Conservation (phyloP, 2,888 invertebrate species). For the Oeneis ivallda region DNA sequence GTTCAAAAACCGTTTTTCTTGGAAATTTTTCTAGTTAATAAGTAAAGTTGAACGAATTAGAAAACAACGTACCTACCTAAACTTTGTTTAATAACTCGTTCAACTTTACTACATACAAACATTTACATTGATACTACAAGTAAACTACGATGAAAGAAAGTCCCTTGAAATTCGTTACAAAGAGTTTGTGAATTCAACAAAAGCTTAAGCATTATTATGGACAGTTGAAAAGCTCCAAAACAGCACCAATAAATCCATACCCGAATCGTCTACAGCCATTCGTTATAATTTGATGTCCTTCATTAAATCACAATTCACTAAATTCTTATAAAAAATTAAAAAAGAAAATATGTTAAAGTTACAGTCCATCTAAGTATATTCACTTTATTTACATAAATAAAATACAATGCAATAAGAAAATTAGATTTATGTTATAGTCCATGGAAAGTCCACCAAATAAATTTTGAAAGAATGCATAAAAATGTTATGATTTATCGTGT, state of each 20-base stretch:
- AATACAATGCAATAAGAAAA: not conserved
- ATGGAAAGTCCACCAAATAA: not conserved
- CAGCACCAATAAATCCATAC: slow-evolving; percentile 25
- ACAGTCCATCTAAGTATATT: not conserved
- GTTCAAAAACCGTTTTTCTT: too few species aligned
- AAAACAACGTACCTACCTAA: too few species aligned
- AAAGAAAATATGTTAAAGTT: slow-evolving; percentile 6
- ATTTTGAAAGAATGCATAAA: not conserved
- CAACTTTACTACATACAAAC: too few species aligned
- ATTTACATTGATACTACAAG: too few species aligned
- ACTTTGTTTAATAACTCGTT: too few species aligned
- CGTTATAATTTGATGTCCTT: slow-evolving; percentile 25
- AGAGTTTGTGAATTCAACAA: too few species aligned
- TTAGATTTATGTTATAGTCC: not conserved
- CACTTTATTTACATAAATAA: too few species aligned
- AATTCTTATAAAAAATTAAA: slow-evolving; percentile 1
- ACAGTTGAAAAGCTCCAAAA: not conserved
- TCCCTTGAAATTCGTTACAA: too few species aligned
- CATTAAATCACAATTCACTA: slow-evolving; percentile 26
- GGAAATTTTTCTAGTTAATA: too few species aligned
- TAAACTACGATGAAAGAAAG: too few species aligned
- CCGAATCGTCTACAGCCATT: slow-evolving; percentile 36
- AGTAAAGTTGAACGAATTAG: too few species aligned
- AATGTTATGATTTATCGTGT: slow-evolving; percentile 4
- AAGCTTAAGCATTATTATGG: not conserved